phyloP scores from a whole-genome alignment of 2,888 invertebrate genomes.

The Ormyrus thymus region DNA sequence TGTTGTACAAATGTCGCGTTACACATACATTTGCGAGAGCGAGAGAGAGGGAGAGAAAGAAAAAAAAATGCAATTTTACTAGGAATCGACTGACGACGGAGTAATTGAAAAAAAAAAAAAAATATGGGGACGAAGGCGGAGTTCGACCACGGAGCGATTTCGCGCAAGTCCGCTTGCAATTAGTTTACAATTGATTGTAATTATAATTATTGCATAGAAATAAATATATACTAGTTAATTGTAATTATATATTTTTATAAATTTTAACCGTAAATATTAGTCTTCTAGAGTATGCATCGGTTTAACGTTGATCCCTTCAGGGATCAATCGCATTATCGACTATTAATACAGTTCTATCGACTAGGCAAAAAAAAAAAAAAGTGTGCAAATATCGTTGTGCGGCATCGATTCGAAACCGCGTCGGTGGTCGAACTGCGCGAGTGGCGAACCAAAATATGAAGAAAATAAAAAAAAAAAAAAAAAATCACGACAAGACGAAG shows the following conservation, averaged over 20 bases:
- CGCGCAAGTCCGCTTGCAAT: background rate
- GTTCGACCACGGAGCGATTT: slow-evolving; percentile 20
- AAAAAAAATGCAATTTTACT: slow-evolving; percentile 10
- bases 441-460: background rate
- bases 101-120: background rate
- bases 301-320: background rate
- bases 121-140: background rate
- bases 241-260: slow-evolving; percentile 50
- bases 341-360: slow-evolving; percentile 8
- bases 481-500: background rate
- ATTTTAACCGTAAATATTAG: slow-evolving; percentile 37
- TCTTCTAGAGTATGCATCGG: slow-evolving; percentile 20
- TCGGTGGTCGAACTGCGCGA: slow-evolving; percentile 23
- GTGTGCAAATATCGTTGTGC: background rate
- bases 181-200: slow-evolving; percentile 31
- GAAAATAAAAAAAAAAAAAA: background rate
- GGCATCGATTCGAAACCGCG: background rate
- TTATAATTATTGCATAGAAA: slow-evolving; percentile 35
- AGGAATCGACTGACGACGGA: slow-evolving; percentile 32
- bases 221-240: slow-evolving; percentile 24
- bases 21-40: slow-evolving; percentile 31
- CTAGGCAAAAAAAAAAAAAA: background rate
- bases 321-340: slow-evolving; percentile 13
- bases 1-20: slow-evolving; percentile 47
- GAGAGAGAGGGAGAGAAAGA: no score